Percentiles rank a stretch among this genome's conserved stretches.
Conservation (phyloP, 1,140 invertebrate species). For the Nasonia vitripennis region DNA sequence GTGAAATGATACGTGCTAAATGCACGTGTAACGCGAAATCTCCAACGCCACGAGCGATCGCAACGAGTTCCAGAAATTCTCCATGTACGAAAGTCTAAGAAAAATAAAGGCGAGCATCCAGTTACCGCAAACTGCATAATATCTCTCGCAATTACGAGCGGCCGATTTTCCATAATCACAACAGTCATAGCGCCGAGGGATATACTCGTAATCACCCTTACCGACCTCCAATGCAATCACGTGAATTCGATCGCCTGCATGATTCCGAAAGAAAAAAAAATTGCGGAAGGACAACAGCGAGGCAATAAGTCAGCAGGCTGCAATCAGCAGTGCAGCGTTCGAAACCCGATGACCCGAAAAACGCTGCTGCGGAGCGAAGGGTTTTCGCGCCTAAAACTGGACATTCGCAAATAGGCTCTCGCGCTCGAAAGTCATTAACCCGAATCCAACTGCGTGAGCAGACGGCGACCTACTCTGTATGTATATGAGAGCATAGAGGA, state of each 20-base stretch:
- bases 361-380: background rate
- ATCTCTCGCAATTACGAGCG: background rate
- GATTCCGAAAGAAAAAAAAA: background rate
- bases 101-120: background rate
- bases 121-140: background rate
- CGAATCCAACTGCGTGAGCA: background rate
- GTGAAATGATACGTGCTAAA: too few relatives aligned
- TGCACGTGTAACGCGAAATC: too few relatives aligned
- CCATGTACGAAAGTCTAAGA: too few relatives aligned
- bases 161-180: background rate
- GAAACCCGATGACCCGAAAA: slow-evolving; percentile 4
- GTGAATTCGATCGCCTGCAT: background rate
- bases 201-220: background rate
- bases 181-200: background rate
- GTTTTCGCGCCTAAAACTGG: slow-evolving; percentile 29
- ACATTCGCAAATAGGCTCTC: slow-evolving; percentile 17
- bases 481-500: background rate
- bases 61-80: background rate
- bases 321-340: background rate
- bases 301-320: slow-evolving; percentile 6
- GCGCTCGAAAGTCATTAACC: slow-evolving; percentile 40
- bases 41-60: too few relatives aligned
- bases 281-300: too few relatives aligned
- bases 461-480: background rate
- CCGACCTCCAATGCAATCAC: background rate